Percentiles rank a stretch among this genome's conserved stretches.
Conservation (phyloP, 2,797 vertebrate species). For the Neosilurus mollespiculum region DNA sequence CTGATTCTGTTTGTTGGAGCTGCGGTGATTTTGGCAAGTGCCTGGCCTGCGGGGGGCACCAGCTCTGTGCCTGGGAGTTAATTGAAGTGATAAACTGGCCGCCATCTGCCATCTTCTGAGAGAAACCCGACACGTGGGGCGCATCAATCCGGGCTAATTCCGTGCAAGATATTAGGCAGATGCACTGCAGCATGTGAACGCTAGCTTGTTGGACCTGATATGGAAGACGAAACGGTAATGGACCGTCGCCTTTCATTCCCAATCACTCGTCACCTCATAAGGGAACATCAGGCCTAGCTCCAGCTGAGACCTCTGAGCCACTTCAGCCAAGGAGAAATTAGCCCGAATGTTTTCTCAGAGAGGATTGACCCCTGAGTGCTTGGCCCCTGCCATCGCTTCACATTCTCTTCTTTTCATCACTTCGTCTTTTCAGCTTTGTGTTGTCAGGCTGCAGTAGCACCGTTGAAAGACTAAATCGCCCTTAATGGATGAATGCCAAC, state of each 20-base stretch:
- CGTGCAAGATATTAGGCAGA: slow-evolving; percentile 53
- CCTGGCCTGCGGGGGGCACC: slow-evolving; percentile 44
- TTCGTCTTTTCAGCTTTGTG: slow-evolving; percentile 10
- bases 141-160: slow-evolving; percentile 63
- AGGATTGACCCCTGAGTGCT: slow-evolving; percentile 49
- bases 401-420: slow-evolving; percentile 46
- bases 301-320: slow-evolving; percentile 39
- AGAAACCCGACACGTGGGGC: slow-evolving; percentile 51
- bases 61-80: slow-evolving; percentile 57
- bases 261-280: slow-evolving; percentile 41
- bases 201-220: slow-evolving; percentile 40
- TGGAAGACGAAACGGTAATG: slow-evolving; percentile 43
- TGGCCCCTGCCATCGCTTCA: slow-evolving; percentile 38
- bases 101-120: slow-evolving; percentile 65
- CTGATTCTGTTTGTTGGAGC: slow-evolving; percentile 28
- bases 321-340: slow-evolving; percentile 45
- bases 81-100: slow-evolving; percentile 66
- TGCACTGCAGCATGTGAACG: slow-evolving; percentile 31
- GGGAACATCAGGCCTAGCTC: slow-evolving; percentile 32
- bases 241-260: slow-evolving; percentile 35
- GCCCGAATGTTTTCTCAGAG: slow-evolving; percentile 42
- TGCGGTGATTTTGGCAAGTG: slow-evolving; percentile 49
- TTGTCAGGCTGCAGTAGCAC: slow-evolving; percentile 41
- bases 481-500: slow-evolving; percentile 1
- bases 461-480: slow-evolving; percentile 28